A percentile compares a stretch with the other conserved stretches of the same genome.
Evolutionary conservation across 2,797 vertebrate genomes (phyloP).

Genomic region (Oryzias sinensis): DNA sequence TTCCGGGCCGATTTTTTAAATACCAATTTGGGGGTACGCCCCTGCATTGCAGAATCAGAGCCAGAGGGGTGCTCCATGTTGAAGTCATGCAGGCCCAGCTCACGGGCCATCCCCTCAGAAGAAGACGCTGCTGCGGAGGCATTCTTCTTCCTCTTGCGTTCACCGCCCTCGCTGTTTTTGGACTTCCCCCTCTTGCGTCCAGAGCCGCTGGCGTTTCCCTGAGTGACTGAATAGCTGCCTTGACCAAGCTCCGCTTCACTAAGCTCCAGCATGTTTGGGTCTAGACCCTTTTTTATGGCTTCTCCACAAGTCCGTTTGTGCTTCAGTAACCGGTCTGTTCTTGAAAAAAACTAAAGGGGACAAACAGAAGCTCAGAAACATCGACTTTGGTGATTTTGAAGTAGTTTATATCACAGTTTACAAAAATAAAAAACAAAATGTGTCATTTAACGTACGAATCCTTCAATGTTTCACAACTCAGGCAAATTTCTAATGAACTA

Average conservation of each 20-base stretch:
- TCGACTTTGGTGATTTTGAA: not conserved
- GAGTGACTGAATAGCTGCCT: constrained; percentile 87
- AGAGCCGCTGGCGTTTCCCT: constrained; percentile 92
- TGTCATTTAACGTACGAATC: too few relatives aligned
- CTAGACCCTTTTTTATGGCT: constrained; percentile 94
- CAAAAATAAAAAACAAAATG: not conserved
- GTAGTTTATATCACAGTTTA: not conserved
- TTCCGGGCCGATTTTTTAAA: constrained; percentile 93
- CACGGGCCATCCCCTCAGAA: constrained; percentile 77
- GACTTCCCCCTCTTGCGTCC: constrained; percentile 92
- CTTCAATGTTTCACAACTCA: too few relatives aligned
- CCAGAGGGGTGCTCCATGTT: constrained; percentile 85
- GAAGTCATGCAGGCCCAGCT: constrained; percentile 85
- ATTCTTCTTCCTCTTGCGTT: constrained; percentile 90
- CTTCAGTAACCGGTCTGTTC: constrained; percentile 98
- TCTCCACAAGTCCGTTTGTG: constrained; percentile 99
- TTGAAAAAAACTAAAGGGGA: constrained; percentile 90
- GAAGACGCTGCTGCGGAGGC: constrained; percentile 53
- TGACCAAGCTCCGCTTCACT: constrained; percentile 86
- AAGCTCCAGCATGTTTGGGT: constrained; percentile 88
- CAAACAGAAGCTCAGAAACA: not conserved
- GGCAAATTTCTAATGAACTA: too few relatives aligned
- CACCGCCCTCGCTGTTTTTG: constrained; percentile 87
- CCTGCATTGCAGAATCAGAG: constrained; percentile 76
- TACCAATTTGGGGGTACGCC: constrained; percentile 89